Evolutionary conservation across 1,140 invertebrate species (phyloP).

Genomic region (Halesus radiatus): DNA sequence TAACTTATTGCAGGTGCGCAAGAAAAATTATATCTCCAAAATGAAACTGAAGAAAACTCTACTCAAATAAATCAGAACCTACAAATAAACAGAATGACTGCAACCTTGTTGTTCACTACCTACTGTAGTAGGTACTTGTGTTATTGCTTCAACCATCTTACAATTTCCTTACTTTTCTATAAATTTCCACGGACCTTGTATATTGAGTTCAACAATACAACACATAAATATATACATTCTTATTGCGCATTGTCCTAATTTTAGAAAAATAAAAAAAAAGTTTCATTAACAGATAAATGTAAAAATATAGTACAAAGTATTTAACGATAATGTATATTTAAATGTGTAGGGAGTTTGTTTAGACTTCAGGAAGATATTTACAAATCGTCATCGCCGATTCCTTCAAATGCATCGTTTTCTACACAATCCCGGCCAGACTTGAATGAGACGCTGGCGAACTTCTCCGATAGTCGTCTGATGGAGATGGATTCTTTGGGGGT

Average conservation of each 20-base stretch:
- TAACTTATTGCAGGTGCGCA: no score
- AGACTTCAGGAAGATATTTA: conserved; percentile 63
- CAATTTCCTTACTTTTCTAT: no score
- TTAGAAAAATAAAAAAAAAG: neutral
- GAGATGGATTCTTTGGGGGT: conserved; percentile 69
- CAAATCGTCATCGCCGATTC: conserved; percentile 92
- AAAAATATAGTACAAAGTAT: neutral
- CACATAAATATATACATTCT: no score
- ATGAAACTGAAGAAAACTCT: no score
- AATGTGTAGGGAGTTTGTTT: neutral
- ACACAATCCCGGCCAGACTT: conserved; percentile 77
- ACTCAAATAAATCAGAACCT: no score
- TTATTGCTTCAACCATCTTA: no score
- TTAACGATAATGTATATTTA: neutral
- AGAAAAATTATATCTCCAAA: no score
- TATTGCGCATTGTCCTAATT: neutral
- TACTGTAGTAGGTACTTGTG: no score
- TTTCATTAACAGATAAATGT: neutral
- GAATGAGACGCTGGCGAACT: conserved; percentile 74
- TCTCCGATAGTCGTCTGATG: conserved; percentile 71
- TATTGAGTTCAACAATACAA: no score
- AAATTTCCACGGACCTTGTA: no score
- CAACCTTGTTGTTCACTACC: no score
- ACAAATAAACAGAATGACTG: no score
- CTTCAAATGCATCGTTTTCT: conserved; percentile 91